Conservation (phyloP, 2,797 vertebrate genomes). For the Squalus acanthias region DNA sequence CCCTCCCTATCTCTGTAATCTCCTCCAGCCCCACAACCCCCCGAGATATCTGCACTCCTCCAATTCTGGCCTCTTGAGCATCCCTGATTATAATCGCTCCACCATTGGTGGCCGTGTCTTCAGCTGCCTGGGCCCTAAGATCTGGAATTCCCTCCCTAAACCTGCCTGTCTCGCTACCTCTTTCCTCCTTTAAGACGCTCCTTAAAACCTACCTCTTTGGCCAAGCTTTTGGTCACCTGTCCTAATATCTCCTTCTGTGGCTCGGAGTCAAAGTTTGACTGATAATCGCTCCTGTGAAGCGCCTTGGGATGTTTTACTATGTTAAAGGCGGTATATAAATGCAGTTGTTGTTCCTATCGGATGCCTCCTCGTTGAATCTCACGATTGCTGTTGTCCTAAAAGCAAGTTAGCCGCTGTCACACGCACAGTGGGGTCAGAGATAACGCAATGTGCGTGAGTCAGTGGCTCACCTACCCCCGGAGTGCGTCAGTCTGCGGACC, state of each 20-base stretch:
- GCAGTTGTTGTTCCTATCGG: neutral
- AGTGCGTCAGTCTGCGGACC: conserved; percentile 42
- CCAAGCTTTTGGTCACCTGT: neutral
- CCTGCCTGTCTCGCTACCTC: too few species aligned
- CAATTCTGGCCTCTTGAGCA: neutral
- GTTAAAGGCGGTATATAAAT: neutral
- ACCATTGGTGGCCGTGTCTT: neutral
- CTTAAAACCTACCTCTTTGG: neutral
- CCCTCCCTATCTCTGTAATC: neutral
- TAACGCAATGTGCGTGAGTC: conserved; percentile 99
- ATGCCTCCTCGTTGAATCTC: too few species aligned
- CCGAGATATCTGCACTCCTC: neutral
- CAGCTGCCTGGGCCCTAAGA: neutral
- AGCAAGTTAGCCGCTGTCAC: conserved; percentile 99
- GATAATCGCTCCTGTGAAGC: neutral
- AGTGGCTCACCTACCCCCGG: conserved; percentile 98
- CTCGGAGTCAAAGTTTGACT: neutral
- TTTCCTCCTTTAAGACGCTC: too few species aligned
- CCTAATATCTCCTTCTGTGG: neutral
- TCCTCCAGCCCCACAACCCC: too few species aligned
- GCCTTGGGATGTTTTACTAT: neutral
- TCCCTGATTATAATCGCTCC: neutral
- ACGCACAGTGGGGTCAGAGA: conserved; percentile 93
- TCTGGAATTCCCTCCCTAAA: neutral
- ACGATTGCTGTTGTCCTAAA: conserved; percentile 60